Conservation (phyloP, 2,797 vertebrate genomes). For the Simalia tracyae region DNA sequence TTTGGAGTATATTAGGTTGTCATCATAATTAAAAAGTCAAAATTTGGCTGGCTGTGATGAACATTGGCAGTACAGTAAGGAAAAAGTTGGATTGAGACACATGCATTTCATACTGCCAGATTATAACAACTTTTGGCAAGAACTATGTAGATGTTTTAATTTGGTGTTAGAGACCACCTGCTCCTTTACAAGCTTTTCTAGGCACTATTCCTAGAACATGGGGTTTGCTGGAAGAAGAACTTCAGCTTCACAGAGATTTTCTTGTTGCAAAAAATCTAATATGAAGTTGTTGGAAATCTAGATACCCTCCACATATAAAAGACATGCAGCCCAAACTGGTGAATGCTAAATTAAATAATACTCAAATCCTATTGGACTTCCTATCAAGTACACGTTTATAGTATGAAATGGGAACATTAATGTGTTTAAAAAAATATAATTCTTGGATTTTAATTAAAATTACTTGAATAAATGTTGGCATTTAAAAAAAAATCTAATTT, state of each 20-base stretch:
- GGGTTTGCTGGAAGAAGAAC: background rate
- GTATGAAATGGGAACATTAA: background rate
- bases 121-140: slow-evolving; percentile 22
- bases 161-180: slow-evolving; percentile 19
- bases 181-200: slow-evolving; percentile 24
- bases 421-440: background rate
- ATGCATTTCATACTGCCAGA: slow-evolving; percentile 3
- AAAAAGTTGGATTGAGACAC: background rate
- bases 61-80: background rate
- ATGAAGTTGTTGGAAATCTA: background rate
- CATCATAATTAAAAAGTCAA: slow-evolving; percentile 25
- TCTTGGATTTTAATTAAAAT: background rate
- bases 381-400: background rate
- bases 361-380: background rate
- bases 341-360: background rate
- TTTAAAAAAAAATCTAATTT: too few relatives aligned
- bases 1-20: background rate
- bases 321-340: background rate
- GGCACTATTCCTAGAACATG: slow-evolving; percentile 21
- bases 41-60: background rate
- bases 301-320: background rate
- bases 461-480: background rate
- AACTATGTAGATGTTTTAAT: slow-evolving; percentile 2
- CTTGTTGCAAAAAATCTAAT: background rate
- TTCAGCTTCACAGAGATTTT: background rate